These are phyloP conservation scores for Tigriopus japonicus DNA, from an alignment of 1,140 invertebrate genomes.

Conservation along the genomic window DNA sequence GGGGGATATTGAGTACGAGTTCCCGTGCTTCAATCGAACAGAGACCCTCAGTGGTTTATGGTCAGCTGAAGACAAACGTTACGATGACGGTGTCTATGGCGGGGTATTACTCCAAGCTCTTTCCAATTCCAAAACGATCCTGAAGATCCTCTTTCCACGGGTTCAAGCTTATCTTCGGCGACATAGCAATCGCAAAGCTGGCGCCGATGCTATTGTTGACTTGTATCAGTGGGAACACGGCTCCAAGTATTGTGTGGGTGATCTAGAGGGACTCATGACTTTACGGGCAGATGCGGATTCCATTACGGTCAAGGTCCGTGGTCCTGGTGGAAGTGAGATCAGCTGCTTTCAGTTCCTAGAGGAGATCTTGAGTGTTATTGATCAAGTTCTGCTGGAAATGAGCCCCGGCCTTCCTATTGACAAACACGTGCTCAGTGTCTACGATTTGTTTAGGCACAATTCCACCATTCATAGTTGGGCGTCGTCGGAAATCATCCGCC, in stretches of 20 bases:
- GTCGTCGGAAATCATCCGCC: too few species aligned
- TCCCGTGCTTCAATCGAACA: slow-evolving; percentile 54
- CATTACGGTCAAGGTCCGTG: slow-evolving; percentile 51
- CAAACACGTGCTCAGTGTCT: slow-evolving; percentile 42
- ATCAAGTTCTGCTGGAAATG: slow-evolving; percentile 40
- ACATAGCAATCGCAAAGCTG: slow-evolving; percentile 1
- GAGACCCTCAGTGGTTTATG: slow-evolving; percentile 51
- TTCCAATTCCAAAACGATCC: slow-evolving; percentile 33
- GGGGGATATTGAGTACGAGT: slow-evolving; percentile 53
- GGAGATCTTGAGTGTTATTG: slow-evolving; percentile 46
- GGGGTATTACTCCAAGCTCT: slow-evolving; percentile 41
- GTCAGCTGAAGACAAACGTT: slow-evolving; percentile 38
- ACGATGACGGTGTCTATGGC: slow-evolving; percentile 35
- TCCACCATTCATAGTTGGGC: too few species aligned
- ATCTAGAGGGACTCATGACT: slow-evolving; percentile 49
- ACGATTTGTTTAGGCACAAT: slow-evolving; percentile 29
- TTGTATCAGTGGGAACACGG: slow-evolving; percentile 60
- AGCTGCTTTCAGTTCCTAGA: slow-evolving; percentile 53
- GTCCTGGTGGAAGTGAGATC: slow-evolving; percentile 35
- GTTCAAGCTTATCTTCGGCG: slow-evolving; percentile 29
- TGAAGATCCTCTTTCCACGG: slow-evolving; percentile 45
- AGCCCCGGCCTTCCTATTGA: slow-evolving; percentile 46
- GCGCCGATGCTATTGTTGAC: slow-evolving; percentile 31
- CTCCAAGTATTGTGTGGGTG: slow-evolving; percentile 50
- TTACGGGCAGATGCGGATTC: slow-evolving; percentile 42